These are phyloP conservation scores for Conops quadrifasciatus DNA, from an alignment of 2,888 invertebrate species.

Conservation along the genomic window DNA sequence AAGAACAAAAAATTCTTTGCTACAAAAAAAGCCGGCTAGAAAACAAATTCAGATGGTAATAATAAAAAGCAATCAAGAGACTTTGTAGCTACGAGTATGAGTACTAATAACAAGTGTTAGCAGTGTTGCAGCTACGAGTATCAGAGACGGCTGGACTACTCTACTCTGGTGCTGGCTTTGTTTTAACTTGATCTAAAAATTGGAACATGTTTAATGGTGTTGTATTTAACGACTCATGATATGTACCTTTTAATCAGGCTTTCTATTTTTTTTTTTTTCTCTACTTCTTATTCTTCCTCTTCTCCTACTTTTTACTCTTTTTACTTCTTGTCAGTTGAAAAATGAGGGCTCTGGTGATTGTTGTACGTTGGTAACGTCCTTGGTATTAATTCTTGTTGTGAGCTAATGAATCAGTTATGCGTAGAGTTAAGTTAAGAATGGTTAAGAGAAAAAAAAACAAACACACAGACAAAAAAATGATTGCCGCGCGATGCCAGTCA, in stretches of 20 bases:
- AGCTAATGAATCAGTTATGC: conserved; percentile 13
- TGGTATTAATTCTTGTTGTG: conserved; percentile 11
- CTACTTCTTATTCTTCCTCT: too few species aligned
- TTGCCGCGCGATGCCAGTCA: not conserved
- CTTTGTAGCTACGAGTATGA: not conserved
- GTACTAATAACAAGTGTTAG: not conserved
- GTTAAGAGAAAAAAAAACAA: not conserved
- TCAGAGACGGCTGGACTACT: not conserved
- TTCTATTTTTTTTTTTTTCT: not conserved
- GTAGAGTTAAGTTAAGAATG: conserved; percentile 6
- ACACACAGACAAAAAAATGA: not conserved
- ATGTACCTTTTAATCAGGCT: not conserved
- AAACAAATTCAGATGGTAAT: too few species aligned
- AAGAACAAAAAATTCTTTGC: too few species aligned
- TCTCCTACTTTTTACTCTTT: not conserved
- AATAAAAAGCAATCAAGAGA: not conserved
- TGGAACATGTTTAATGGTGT: conserved; percentile 10
- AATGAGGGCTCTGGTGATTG: conserved; percentile 15
- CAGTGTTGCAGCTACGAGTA: not conserved
- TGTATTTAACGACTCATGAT: not conserved
- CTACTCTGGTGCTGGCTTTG: not conserved
- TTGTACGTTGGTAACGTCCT: conserved; percentile 11
- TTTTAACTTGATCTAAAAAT: conserved; percentile 14
- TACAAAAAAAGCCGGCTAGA: too few species aligned
- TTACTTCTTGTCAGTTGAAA: not conserved